Evolutionary conservation across 1,140 invertebrate species (phyloP).

Genomic region (Asbolus verrucosus): DNA sequence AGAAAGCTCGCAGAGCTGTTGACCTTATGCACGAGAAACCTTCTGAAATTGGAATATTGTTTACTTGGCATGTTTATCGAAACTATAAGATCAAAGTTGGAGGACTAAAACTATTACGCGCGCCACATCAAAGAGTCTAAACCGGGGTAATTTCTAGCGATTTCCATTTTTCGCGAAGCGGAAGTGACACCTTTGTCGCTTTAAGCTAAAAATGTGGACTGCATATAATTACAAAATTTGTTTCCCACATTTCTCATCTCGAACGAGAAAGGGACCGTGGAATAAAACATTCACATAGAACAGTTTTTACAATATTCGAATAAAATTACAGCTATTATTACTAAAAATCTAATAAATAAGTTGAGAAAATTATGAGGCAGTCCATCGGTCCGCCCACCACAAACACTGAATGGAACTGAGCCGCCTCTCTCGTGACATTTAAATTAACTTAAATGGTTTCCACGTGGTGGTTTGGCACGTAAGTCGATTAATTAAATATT

Average conservation of each 20-base stretch:
- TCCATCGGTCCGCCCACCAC: neutral
- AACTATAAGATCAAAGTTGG: constrained; percentile 21
- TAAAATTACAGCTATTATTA: too few relatives aligned
- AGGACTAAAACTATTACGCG: neutral
- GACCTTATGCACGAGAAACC: constrained; percentile 6
- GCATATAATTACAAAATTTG: too few relatives aligned
- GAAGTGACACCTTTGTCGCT: too few relatives aligned
- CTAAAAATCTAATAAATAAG: neutral
- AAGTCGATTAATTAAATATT: constrained; percentile 14
- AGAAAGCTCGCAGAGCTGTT: constrained; percentile 6
- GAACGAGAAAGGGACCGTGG: too few relatives aligned
- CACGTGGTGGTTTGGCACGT: neutral
- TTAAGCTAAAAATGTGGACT: too few relatives aligned
- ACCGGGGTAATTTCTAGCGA: too few relatives aligned
- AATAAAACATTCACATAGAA: too few relatives aligned
- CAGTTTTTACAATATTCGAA: too few relatives aligned
- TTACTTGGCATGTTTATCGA: neutral
- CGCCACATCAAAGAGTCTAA: neutral
- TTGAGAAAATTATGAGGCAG: neutral
- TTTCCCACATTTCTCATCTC: too few relatives aligned
- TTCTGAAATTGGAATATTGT: constrained; percentile 19
- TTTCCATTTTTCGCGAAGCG: too few relatives aligned
- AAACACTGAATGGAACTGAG: neutral
- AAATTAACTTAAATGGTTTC: constrained; percentile 1
- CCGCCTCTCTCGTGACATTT: neutral